Base-by-base conservation (phyloP, 2,888 invertebrate species). In the Drosophila mettleri region DNA sequence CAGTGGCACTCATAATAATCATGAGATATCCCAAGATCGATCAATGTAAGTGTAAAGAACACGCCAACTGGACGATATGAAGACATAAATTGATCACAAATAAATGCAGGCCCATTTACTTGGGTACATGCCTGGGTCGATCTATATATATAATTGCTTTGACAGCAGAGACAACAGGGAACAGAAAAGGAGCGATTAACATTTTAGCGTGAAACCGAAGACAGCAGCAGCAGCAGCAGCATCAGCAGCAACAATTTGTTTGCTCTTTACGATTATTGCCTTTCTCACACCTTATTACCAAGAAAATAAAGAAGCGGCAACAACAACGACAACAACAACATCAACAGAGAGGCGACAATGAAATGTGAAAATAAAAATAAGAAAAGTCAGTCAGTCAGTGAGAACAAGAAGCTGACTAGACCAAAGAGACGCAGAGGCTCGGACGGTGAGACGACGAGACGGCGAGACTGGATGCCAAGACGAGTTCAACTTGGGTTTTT, bases 221-320 rank as follows among this genome's bases (percentile, higher is more conserved):
- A 80, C 64, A 66, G 45, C 53, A 87, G 45, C 54, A 64, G 53
- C 64, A 64, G 41, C 54, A 62, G 53, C 52, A 66, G 76, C 59
- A 61, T 38, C 54, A 60, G 57, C 76, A 70, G 71, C 75, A 81
- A 79, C 88, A 89, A 89, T 90, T 88, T 88, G 88, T 88, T 88
- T 72, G 85, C 81, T 88, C 90, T 88, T 89, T 88, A 88, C 88
- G 90, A 90, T 88, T 88, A 88, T 88, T 88, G 90, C 90, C 90
- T 89, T 89, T 88, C 88, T 88, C 90, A 88, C 88, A 88, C 88
- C 90, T 90, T 89, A 81, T 89, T 88, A 89, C 89, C 88, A 79
- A 81, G 88, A 89, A 89, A 80, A 86, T 89, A 86, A 89, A 88
- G 78, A 80, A 69, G 71, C 59, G 59, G 43, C 67, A 36, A 51